Evolutionary conservation across 2,113 vertebrate genomes (phyloP).

Genomic region (Vanacampus margaritifer): DNA sequence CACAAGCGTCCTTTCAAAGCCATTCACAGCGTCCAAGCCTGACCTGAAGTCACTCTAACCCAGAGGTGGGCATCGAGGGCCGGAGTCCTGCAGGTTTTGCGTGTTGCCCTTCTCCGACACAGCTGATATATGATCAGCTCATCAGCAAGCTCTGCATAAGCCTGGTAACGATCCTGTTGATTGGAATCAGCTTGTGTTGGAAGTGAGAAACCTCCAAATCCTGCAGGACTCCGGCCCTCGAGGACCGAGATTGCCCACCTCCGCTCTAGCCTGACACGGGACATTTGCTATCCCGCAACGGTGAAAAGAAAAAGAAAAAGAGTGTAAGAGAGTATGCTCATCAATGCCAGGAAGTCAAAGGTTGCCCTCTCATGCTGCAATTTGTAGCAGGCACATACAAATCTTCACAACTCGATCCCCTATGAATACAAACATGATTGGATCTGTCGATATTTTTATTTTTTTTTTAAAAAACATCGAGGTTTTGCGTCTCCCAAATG

Average conservation of each 20-base stretch:
- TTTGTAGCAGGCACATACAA: not conserved
- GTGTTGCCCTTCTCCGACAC: too few relatives aligned
- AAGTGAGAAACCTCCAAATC: too few relatives aligned
- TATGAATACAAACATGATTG: not conserved
- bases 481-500: conserved; percentile 8
- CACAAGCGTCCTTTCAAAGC: not conserved
- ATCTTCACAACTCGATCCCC: not conserved
- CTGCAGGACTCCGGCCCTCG: too few relatives aligned
- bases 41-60: not conserved
- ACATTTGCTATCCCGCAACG: not conserved
- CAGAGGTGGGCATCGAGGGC: too few relatives aligned
- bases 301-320: not conserved
- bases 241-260: too few relatives aligned
- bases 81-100: too few relatives aligned
- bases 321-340: not conserved
- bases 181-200: too few relatives aligned
- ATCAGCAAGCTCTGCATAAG: too few relatives aligned
- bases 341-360: not conserved
- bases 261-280: not conserved
- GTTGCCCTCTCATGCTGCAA: not conserved
- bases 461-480: not conserved
- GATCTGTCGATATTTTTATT: conserved; percentile 18
- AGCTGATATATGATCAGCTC: too few relatives aligned
- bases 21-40: not conserved
- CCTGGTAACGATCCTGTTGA: too few relatives aligned